Base-by-base conservation (phyloP, 2,797 vertebrate genomes). In the Benthosema pterotum region DNA sequence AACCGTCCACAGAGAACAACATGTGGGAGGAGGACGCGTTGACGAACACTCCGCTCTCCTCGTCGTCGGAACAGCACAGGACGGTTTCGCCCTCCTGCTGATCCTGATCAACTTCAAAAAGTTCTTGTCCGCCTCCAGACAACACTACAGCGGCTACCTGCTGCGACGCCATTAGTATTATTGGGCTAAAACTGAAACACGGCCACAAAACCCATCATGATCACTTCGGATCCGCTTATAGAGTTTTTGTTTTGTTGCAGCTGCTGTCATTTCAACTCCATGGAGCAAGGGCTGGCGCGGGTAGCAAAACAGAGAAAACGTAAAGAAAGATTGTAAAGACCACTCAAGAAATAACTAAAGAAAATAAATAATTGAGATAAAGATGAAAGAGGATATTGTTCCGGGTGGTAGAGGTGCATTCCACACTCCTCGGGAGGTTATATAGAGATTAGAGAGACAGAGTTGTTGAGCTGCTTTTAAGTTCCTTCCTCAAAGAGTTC, bases 31-130 rank as follows among this genome's bases (percentile, higher is more conserved):
- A n/a, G 56, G 19, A 38, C 2, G 85, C 77, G 81, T 82, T 78
- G 6, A 82, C 74, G 14, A 82, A 87, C 9, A 84, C 75, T 12
- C 86, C 84, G 63, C 86, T 88, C 61, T 90, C 87, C 61, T 90
- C 87, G 43, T 84, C 87, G 42, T 78, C 73, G 15, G 81, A 86
- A 6, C 69, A 82, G 5, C 22, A 25, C 3, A 3, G 3, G 49
- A 75, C 66, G 46, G 78, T 67, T 43, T 80, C 79, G 5, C n/a
- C 77, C 59, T 76, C 76, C 49, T 88, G 90, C 22, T 25, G 22
- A 3, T 25, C 22, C 22, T 25, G 22, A 88, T 91, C 90, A 66
- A 91, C 85, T 83, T 92, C 89, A 68, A 87, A 83, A 79, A 93
- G 87, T 83, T 93, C 89, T 1, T 13, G 67, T 47, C 69, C 57